phyloP scores from a whole-genome alignment of 2,113 vertebrate genomes.

The Phaetusa simplex region DNA sequence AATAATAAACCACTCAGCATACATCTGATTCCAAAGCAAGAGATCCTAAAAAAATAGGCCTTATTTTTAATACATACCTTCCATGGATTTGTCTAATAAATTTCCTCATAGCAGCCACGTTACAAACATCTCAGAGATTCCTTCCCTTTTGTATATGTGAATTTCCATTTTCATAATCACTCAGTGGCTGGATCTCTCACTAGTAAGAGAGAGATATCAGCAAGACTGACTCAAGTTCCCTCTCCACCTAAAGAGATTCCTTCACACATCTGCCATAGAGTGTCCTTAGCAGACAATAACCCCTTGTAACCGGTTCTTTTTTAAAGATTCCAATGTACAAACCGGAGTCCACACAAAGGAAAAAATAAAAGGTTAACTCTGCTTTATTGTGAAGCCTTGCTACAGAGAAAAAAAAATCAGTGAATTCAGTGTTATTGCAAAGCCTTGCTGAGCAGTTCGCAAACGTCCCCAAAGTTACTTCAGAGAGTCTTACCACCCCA shows the following conservation, averaged over 20 bases:
- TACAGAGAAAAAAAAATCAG: no score
- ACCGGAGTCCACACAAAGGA: no score
- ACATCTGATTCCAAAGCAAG: neutral
- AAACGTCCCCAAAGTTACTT: no score
- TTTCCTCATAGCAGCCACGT: neutral
- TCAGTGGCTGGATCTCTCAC: neutral
- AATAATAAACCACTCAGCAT: neutral
- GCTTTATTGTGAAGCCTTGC: no score
- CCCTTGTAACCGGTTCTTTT: no score
- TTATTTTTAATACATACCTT: neutral
- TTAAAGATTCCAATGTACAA: no score
- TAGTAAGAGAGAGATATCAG: neutral
- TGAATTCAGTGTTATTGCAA: no score
- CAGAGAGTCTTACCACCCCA: no score
- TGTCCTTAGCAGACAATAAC: neutral
- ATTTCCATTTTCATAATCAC: neutral
- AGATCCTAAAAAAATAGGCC: neutral
- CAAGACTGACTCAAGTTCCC: neutral
- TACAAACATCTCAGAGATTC: neutral
- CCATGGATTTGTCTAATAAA: neutral
- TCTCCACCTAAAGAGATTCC: neutral
- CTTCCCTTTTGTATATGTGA: neutral
- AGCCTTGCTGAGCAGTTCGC: no score
- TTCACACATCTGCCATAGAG: accelerated
- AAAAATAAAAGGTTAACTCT: no score